Conservation (phyloP, 2,113 vertebrate genomes). For the Calypte anna region DNA sequence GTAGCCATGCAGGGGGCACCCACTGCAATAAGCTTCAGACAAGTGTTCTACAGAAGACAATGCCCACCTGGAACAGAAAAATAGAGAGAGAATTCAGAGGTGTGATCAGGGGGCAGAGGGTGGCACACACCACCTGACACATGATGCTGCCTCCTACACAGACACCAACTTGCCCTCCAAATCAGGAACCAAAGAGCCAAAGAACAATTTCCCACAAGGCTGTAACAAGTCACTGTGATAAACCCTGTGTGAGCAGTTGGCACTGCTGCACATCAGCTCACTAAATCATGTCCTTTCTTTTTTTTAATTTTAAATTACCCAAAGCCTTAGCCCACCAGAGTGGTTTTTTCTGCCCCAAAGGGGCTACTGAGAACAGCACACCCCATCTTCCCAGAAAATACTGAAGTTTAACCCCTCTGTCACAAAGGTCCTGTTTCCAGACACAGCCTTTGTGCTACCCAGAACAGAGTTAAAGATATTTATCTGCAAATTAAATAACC, state of each 20-base stretch:
- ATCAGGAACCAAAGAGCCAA: too few relatives aligned
- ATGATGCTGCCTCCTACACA: neutral
- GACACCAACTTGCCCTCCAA: neutral
- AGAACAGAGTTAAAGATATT: too few relatives aligned
- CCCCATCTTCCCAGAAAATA: rapidly evolving
- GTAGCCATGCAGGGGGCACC: neutral
- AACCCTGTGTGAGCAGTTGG: rapidly evolving
- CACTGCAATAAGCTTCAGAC: too few relatives aligned
- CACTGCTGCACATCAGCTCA: rapidly evolving
- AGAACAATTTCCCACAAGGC: neutral
- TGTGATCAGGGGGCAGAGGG: too few relatives aligned
- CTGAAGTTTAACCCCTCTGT: too few relatives aligned
- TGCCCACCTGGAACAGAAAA: neutral
- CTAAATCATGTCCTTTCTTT: too few relatives aligned
- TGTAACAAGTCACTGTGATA: rapidly evolving
- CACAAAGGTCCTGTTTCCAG: rapidly evolving
- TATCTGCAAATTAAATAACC: neutral
- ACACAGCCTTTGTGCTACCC: neutral
- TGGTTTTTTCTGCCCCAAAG: rapidly evolving
- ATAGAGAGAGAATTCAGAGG: neutral
- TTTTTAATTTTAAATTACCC: too few relatives aligned
- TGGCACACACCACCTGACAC: rapidly evolving
- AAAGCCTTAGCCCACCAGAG: neutral
- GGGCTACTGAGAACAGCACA: neutral
- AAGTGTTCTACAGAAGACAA: neutral